These are phyloP conservation scores for Leptodactylus fuscus DNA, from an alignment of 2,113 vertebrate genomes.

Conservation along the genomic window DNA sequence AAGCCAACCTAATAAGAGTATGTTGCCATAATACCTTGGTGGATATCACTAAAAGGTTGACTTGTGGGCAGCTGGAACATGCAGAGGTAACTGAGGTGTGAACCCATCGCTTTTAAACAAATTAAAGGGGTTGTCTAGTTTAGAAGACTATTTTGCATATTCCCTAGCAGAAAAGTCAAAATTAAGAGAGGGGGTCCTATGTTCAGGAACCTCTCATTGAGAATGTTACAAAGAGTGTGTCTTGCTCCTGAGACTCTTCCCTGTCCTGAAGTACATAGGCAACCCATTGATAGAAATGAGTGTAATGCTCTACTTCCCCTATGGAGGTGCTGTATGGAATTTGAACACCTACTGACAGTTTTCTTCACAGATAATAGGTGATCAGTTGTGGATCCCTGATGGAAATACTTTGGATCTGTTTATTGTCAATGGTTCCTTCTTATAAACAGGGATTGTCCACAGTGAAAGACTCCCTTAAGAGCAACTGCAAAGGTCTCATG, in stretches of 20 bases:
- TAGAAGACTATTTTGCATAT: background rate
- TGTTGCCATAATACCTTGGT: background rate
- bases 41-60: background rate
- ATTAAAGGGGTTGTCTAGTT: too few relatives aligned
- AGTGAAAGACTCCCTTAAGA: background rate
- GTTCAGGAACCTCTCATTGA: background rate
- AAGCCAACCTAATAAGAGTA: too few relatives aligned
- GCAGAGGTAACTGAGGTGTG: background rate
- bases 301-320: background rate
- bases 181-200: background rate
- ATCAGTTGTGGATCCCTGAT: background rate
- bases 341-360: background rate
- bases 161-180: background rate
- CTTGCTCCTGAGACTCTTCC: background rate
- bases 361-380: background rate
- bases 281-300: background rate
- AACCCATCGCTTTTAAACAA: background rate
- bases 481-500: background rate
- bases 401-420: background rate
- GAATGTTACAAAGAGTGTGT: background rate
- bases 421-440: background rate
- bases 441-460: background rate
- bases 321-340: background rate
- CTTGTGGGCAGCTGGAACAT: background rate
- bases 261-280: background rate